Conservation (phyloP, 2,888 invertebrate genomes). For the Sarcophaga caerulescens region DNA sequence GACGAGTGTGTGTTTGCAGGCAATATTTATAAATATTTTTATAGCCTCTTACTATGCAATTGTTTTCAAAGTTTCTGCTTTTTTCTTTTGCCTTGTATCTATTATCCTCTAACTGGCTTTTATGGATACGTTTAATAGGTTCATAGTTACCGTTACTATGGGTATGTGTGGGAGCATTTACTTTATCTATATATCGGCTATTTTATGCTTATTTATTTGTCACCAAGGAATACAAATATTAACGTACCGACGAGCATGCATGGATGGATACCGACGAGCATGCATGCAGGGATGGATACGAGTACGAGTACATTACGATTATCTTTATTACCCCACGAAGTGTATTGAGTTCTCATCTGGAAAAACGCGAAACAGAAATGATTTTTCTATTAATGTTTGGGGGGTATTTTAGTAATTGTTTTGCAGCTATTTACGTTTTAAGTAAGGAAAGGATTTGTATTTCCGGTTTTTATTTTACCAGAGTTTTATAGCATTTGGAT, state of each 20-base stretch:
- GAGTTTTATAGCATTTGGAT: neutral
- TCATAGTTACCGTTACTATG: constrained; percentile 18
- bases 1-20: no score
- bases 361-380: neutral
- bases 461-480: neutral
- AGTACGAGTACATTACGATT: constrained; percentile 25
- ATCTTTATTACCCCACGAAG: constrained; percentile 38
- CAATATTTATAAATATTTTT: constrained; percentile 13
- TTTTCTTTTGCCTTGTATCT: neutral
- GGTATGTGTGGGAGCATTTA: neutral
- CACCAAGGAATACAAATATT: constrained; percentile 53
- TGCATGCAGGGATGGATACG: constrained; percentile 4
- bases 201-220: constrained; percentile 62
- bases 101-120: constrained; percentile 5
- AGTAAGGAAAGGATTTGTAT: neutral
- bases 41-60: constrained; percentile 22
- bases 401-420: constrained; percentile 19
- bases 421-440: neutral
- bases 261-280: neutral
- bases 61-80: neutral
- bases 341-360: constrained; percentile 10
- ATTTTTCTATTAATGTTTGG: neutral
- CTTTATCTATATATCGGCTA: constrained; percentile 18
- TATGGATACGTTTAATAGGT: constrained; percentile 38
- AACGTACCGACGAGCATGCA: neutral